phyloP scores from a whole-genome alignment of 2,888 invertebrate genomes.

The Erpobdella octoculata region DNA sequence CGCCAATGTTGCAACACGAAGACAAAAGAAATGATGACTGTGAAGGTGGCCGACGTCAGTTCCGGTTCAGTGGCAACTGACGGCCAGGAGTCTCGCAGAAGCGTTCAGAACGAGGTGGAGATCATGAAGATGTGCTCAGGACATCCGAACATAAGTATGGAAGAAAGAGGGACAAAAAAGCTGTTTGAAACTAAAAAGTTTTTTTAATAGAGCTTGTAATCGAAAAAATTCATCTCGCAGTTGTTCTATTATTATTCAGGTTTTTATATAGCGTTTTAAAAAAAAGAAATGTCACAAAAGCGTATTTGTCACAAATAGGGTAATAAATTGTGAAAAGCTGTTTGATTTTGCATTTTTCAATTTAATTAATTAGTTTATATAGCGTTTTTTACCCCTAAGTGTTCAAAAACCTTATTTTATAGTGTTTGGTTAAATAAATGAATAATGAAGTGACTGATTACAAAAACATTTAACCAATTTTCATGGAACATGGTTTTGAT shows the following conservation, averaged over 20 bases:
- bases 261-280: too few species aligned
- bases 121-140: conserved; percentile 11
- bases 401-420: too few species aligned
- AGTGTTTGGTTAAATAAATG: too few species aligned
- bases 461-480: too few species aligned
- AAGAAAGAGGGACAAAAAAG: neutral
- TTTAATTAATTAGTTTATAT: too few species aligned
- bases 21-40: neutral
- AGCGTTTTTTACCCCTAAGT: too few species aligned
- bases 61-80: neutral
- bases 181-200: neutral
- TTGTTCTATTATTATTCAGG: neutral
- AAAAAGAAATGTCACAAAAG: too few species aligned
- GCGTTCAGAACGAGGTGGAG: neutral
- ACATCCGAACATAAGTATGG: neutral
- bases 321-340: too few species aligned
- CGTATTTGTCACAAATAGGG: too few species aligned
- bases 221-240: neutral
- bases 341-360: too few species aligned
- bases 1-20: neutral
- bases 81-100: neutral
- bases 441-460: too few species aligned
- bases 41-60: neutral
- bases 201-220: neutral
- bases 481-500: too few species aligned